phyloP scores from a whole-genome alignment of 2,797 vertebrate genomes.

The Eupleurogrammus muticus region DNA sequence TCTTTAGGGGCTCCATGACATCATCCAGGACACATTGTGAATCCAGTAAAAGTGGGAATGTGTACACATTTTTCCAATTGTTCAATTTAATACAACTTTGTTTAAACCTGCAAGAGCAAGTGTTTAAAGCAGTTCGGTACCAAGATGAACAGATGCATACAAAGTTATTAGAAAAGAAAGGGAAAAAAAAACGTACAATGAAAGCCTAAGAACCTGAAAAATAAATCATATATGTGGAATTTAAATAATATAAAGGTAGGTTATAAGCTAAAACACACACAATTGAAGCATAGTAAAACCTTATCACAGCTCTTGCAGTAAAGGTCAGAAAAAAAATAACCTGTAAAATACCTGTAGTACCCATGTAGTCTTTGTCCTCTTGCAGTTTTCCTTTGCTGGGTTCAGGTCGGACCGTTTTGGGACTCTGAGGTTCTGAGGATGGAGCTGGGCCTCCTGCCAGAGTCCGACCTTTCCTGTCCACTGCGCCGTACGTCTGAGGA shows the following conservation, averaged over 20 bases:
- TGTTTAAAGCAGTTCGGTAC: neutral
- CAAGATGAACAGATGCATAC: no score
- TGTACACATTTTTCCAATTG: neutral
- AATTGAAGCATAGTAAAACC: neutral
- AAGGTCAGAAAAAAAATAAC: constrained; percentile 2
- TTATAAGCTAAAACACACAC: no score
- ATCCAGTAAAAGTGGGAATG: neutral
- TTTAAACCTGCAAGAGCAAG: neutral
- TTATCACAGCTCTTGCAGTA: neutral
- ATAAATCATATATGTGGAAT: no score
- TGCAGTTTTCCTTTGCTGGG: constrained; percentile 34
- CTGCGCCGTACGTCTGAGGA: constrained; percentile 4
- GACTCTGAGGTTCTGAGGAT: constrained; percentile 29
- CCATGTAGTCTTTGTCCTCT: constrained; percentile 16
- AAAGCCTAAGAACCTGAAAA: no score
- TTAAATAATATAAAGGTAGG: no score
- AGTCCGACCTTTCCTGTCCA: constrained; percentile 23
- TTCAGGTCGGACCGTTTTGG: constrained; percentile 22
- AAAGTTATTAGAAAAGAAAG: no score
- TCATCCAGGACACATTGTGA: neutral
- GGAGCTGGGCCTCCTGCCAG: neutral
- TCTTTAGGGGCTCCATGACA: neutral
- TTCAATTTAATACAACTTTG: neutral
- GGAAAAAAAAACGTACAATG: no score
- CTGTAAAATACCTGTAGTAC: constrained; percentile 65